Percentiles rank a stretch among this genome's conserved stretches.
These are phyloP conservation scores for Oceanodroma tethys DNA, from an alignment of 2,113 vertebrate genomes.

Conservation along the genomic window DNA sequence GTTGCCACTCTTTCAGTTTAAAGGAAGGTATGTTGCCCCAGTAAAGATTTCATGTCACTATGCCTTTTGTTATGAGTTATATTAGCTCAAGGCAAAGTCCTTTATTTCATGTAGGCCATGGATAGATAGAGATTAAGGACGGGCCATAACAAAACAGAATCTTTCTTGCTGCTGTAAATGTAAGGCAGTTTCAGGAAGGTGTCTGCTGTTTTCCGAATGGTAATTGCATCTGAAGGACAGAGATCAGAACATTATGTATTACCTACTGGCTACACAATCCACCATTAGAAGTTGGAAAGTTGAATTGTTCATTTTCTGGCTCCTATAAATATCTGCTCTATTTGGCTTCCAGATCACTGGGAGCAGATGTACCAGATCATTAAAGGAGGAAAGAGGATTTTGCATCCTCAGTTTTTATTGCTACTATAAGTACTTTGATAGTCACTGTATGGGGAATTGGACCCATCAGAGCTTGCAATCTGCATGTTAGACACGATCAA, in stretches of 20 bases:
- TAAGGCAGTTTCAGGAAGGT: neutral
- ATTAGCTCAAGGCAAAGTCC: neutral
- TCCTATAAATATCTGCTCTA: slow-evolving; percentile 13
- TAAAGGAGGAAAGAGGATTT: slow-evolving; percentile 3
- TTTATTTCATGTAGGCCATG: neutral
- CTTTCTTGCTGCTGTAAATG: neutral
- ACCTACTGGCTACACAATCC: neutral
- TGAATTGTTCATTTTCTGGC: neutral
- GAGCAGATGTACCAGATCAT: neutral
- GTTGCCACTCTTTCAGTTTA: neutral
- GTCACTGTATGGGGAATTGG: neutral
- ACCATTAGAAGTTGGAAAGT: neutral
- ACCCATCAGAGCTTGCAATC: neutral
- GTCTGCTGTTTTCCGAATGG: neutral
- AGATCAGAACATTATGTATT: neutral
- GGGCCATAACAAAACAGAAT: neutral
- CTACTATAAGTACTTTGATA: neutral
- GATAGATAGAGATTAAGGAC: neutral
- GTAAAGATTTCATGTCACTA: neutral
- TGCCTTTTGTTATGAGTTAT: neutral
- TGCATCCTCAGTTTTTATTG: neutral
- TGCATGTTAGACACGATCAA: neutral
- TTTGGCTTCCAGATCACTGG: neutral
- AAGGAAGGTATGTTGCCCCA: neutral
- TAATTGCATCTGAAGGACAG: neutral